phyloP scores from a whole-genome alignment of 2,888 invertebrate species.

The Machimus rusticus region DNA sequence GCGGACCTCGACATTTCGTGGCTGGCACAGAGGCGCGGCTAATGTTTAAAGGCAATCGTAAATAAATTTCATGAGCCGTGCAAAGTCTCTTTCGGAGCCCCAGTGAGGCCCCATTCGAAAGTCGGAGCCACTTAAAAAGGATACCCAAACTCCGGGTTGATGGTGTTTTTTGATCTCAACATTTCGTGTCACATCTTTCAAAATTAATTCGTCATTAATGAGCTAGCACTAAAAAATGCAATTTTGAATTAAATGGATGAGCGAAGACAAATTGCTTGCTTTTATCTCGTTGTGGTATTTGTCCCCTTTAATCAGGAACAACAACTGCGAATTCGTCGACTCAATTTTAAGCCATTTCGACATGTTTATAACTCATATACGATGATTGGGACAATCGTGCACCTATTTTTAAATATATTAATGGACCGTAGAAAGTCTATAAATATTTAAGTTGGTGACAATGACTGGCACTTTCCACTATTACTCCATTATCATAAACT shows the following conservation, averaged over 20 bases:
- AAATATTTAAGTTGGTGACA: neutral
- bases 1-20: neutral
- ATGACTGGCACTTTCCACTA: neutral
- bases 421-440: neutral
- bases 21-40: neutral
- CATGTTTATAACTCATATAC: conserved; percentile 12
- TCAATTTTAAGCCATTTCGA: neutral
- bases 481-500: neutral
- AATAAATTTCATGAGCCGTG: conserved; percentile 43
- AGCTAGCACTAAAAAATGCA: conserved; percentile 32
- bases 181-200: conserved; percentile 40
- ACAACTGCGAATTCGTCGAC: neutral
- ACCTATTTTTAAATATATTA: conserved; percentile 17
- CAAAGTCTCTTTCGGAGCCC: neutral
- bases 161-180: conserved; percentile 17
- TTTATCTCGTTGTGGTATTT: conserved; percentile 4
- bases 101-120: neutral
- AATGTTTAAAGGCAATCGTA: conserved; percentile 19
- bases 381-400: neutral
- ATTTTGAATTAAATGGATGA: conserved; percentile 44
- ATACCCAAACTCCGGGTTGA: neutral
- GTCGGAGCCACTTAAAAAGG: neutral
- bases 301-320: neutral
- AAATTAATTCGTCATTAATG: conserved; percentile 44
- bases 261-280: conserved; percentile 42